Conservation (phyloP, 2,113 vertebrate genomes). For the Corythornis cristatus region DNA sequence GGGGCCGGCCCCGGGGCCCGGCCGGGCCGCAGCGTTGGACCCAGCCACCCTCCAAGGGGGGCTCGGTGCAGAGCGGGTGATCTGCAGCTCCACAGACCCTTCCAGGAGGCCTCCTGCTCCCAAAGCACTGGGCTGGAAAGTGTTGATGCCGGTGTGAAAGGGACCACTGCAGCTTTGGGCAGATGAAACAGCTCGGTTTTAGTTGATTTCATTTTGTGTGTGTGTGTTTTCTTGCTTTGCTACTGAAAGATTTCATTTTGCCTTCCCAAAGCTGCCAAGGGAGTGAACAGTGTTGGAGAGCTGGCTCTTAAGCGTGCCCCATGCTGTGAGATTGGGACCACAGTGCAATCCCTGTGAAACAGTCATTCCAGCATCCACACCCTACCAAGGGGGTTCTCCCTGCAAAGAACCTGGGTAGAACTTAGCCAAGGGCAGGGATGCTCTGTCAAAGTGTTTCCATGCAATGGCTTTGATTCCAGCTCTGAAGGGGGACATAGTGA, state of each 20-base stretch:
- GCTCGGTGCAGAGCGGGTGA: too few relatives aligned
- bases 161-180: fast-evolving
- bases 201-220: too few relatives aligned
- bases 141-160: fast-evolving
- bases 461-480: fast-evolving
- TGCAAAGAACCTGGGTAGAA: fast-evolving
- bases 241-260: fast-evolving
- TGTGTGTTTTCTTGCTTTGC: too few relatives aligned
- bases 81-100: fast-evolving
- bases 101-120: fast-evolving
- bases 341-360: fast-evolving
- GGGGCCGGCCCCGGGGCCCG: too few relatives aligned
- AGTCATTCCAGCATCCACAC: fast-evolving
- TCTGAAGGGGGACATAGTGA: fast-evolving
- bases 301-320: fast-evolving
- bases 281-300: fast-evolving
- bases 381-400: fast-evolving
- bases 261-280: not conserved
- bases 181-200: fast-evolving
- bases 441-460: fast-evolving
- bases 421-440: not conserved
- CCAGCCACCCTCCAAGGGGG: too few relatives aligned
- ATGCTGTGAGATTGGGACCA: fast-evolving
- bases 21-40: not conserved
- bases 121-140: fast-evolving